Evolutionary conservation across 1,140 invertebrate species (phyloP), one percentile per base, ranked within the genome.

Genomic region (Fopius arisanus): DNA sequence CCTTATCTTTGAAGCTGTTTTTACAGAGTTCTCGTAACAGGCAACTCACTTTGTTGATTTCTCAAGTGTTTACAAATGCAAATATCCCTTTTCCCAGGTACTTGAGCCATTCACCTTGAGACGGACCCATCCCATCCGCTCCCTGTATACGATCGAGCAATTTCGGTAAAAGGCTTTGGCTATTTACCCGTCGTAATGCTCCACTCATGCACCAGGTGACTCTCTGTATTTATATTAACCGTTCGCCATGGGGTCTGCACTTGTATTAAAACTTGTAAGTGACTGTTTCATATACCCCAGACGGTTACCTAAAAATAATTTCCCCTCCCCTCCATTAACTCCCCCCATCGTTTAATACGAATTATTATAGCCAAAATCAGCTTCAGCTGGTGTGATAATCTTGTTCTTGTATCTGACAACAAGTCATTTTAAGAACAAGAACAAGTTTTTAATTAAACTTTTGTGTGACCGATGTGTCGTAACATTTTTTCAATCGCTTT

Each of bases 91-190:
- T 26, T 59, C 21, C 21, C 54, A 59, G 54, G 54, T 59, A 59
- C 54, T 59, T 59, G 54, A 59, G 2, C 21, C 21, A 59, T 59
- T 59, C 54, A 59, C 54, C 54, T 59, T 59, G 54, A 59, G 23
- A 16, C 43, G 19, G 19, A 59, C 19, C 54, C 23, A 59, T 59
- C 54, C 54, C 5, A 51, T 29, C 40, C 29, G 6, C 37, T 66
- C 29, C 26, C 62, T 51, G 70, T 67, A 76, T 16, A 16, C 67
- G 77, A 73, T 77, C 75, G 72, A 73, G 82, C 79, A 83, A 83
- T 83, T 83, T 83, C 68, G 77, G 82, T 83, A 82, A 83, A 83
- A 83, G 82, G 82, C 80, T 83, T 83, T 78, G 54, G 67, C 75
- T 78, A 81, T 82, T 79, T 77, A 75, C 70, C 66, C 66, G 40